Evolutionary conservation across 2,888 invertebrate species (phyloP), one percentile per base, ranked within the genome.

Genomic region (Seira sanloemensis): DNA sequence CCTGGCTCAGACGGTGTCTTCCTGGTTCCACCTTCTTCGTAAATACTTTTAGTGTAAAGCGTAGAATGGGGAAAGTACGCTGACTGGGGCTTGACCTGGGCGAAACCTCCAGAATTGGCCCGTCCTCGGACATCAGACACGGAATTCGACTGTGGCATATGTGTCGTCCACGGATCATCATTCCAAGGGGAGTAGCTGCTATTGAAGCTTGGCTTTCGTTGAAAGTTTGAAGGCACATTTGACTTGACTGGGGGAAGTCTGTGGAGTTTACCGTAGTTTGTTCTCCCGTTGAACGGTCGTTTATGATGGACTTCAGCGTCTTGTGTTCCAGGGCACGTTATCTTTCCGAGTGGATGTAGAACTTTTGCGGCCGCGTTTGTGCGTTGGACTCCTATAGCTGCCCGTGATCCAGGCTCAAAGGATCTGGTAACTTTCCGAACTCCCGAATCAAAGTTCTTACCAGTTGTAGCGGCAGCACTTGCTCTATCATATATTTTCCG

Each of bases 31-130:
- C 68, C 50, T 16, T 77, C 69, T n/a, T 68, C 21, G 62, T 68
- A 69, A 0, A 27, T 58, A 25, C 24, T 81, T 71, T 81, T 81
- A 19, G 81, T 69, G 26, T 81, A 75, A 18, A 75, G 21, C 0
- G 81, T 81, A 0, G 81, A 65, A 26, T 71, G 75, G 1, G 81
- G 81, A 37, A 81, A 81, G 46, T 81, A 81, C 0, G 81, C 81
- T 25, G 75, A 75, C 21, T 81, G 81, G n/a, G 74, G 37, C n/a
- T n/a, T 79, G 0, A 67, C 27, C 37, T 79, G 73, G 0, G 80
- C n/a, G n/a, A n/a, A n/a, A 37, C 5, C 37, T 7, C 37, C 73
- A 26, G 25, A 58, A 25, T 18, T 73, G 1, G 21, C 73, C 24
- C 73, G 54, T n/a, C n/a, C n/a, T n/a, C n/a, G n/a, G n/a, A n/a